phyloP scores from a whole-genome alignment of 2,888 invertebrate species.

The Megalurothrips usitatus region DNA sequence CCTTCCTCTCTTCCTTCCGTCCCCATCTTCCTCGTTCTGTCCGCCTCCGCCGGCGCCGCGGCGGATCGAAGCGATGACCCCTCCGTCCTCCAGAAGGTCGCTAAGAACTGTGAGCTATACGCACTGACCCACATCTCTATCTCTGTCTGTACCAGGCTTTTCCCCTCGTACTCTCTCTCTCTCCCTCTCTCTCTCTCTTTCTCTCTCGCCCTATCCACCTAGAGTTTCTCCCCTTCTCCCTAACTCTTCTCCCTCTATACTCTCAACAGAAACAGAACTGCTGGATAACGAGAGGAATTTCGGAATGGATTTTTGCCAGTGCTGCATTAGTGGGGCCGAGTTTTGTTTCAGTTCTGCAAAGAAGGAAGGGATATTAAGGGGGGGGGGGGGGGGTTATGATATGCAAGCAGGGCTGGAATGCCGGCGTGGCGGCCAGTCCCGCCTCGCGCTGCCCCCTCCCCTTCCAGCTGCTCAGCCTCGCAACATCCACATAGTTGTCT shows the following conservation, averaged over 20 bases:
- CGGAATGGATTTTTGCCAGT: neutral
- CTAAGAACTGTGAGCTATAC: neutral
- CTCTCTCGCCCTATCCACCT: neutral
- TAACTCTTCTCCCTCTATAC: neutral
- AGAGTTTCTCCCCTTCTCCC: neutral
- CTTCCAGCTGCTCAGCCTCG: neutral
- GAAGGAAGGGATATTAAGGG: neutral
- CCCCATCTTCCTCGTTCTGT: neutral
- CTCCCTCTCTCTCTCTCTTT: conserved; percentile 1
- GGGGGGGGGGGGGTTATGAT: neutral
- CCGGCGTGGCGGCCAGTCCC: neutral
- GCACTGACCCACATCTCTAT: conserved; percentile 4
- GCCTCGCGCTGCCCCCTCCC: neutral
- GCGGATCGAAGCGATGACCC: neutral
- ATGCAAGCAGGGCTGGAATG: neutral
- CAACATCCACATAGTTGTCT: neutral
- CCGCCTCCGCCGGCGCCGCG: neutral
- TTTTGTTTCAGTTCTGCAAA: neutral
- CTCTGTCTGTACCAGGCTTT: neutral
- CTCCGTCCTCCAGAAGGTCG: neutral
- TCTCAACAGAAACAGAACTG: neutral
- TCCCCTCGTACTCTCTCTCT: neutral
- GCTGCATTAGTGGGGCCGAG: neutral
- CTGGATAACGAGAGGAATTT: neutral
- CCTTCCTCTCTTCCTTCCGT: neutral